A percentile compares a stretch with the other conserved stretches of the same genome.
Conservation (phyloP, 2,888 invertebrate genomes). For the Cryptocheilus praepositus region DNA sequence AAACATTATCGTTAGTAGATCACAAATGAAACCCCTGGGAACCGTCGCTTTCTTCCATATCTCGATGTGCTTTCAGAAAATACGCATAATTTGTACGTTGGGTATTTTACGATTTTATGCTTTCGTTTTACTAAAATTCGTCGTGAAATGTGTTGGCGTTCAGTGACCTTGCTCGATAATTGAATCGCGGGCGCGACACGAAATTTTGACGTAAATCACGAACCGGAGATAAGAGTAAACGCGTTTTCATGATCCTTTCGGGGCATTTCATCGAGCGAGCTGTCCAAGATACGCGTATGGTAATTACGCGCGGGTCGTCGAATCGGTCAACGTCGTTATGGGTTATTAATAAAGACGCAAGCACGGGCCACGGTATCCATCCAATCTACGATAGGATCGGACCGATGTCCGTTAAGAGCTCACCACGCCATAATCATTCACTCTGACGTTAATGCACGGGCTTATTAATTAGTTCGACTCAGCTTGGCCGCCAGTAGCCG, state of each 20-base stretch:
- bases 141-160: too few species aligned
- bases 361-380: conserved; percentile 53
- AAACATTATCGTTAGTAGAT: too few species aligned
- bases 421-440: conserved; percentile 62
- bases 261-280: conserved; percentile 28
- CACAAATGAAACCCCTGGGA: too few species aligned
- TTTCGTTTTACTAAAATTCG: too few species aligned
- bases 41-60: too few species aligned
- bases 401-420: conserved; percentile 44
- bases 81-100: too few species aligned
- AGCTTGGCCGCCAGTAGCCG: conserved; percentile 42
- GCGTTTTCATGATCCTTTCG: conserved; percentile 5
- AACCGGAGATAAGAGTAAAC: neutral
- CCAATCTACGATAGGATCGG: conserved; percentile 67
- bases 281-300: conserved; percentile 53
- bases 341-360: conserved; percentile 72
- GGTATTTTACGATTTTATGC: too few species aligned
- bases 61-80: too few species aligned
- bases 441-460: conserved; percentile 67
- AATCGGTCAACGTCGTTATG: conserved; percentile 69
- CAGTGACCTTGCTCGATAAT: too few species aligned
- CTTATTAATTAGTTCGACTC: conserved; percentile 64
- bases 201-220: too few species aligned
- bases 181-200: too few species aligned
- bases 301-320: conserved; percentile 61